Conservation (phyloP, 1,140 invertebrate genomes). For the Zaprionus davidi region DNA sequence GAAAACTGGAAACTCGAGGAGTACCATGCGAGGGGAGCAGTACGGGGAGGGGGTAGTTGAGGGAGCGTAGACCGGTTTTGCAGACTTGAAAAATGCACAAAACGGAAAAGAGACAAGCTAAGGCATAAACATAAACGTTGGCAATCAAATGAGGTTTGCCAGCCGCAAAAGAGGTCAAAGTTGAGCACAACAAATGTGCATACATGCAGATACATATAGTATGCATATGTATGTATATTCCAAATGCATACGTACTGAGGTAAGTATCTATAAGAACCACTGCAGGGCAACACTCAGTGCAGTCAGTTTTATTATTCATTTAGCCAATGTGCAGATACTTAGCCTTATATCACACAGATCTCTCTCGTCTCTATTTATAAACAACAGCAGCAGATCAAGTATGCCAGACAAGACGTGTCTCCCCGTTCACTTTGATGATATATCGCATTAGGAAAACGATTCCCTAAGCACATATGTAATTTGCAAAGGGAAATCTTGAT, state of each 20-base stretch:
- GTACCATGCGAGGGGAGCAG: not conserved
- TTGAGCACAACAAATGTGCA: slow-evolving; percentile 64
- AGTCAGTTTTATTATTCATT: slow-evolving; percentile 26
- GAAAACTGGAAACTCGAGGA: slow-evolving; percentile 70
- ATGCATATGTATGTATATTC: slow-evolving; percentile 10
- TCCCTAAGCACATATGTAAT: not conserved
- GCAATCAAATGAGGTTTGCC: slow-evolving; percentile 71
- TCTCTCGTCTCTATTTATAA: slow-evolving; percentile 21
- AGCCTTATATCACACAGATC: not conserved
- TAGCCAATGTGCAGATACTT: slow-evolving; percentile 34
- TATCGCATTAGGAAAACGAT: not conserved
- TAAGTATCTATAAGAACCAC: not conserved
- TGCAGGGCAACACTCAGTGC: not conserved
- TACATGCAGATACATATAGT: slow-evolving; percentile 7
- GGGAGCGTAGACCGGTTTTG: slow-evolving; percentile 57
- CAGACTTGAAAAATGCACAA: slow-evolving; percentile 65
- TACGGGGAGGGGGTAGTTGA: slow-evolving; percentile 15
- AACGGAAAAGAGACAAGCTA: slow-evolving; percentile 60
- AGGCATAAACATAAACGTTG: slow-evolving; percentile 72
- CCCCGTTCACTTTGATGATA: not conserved
- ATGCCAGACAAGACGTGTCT: not conserved
- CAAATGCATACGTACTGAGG: not conserved
- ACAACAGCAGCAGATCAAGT: not conserved
- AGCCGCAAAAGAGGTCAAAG: slow-evolving; percentile 78
- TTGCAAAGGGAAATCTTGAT: slow-evolving; percentile 5